These are phyloP conservation scores for Sesia apiformis DNA, from an alignment of 2,888 invertebrate species.

Conservation along the genomic window DNA sequence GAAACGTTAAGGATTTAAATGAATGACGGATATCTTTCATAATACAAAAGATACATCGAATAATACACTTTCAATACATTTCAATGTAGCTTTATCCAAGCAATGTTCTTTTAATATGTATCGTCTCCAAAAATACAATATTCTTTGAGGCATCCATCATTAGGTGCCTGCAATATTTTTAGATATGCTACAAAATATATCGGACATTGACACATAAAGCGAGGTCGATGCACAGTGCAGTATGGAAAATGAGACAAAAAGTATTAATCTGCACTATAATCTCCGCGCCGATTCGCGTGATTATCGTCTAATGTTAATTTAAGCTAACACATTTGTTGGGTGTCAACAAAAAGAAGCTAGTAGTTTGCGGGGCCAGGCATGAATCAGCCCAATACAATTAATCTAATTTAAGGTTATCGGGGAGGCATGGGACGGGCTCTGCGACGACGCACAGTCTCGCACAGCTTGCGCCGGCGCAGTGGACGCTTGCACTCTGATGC, in stretches of 20 bases:
- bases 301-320: conserved; percentile 41
- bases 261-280: background rate
- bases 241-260: background rate
- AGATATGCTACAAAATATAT: conserved; percentile 4
- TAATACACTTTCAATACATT: too few relatives aligned
- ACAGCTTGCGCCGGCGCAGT: conserved; percentile 42
- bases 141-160: conserved; percentile 1
- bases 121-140: conserved; percentile 1
- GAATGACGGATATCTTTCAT: too few relatives aligned
- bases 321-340: conserved; percentile 54
- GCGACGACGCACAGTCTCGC: conserved; percentile 68
- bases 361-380: conserved; percentile 46
- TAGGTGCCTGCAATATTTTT: conserved; percentile 5
- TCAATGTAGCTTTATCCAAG: background rate
- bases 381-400: conserved; percentile 72
- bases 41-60: too few relatives aligned
- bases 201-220: conserved; percentile 3
- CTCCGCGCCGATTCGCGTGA: background rate
- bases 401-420: conserved; percentile 72
- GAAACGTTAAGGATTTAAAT: too few relatives aligned
- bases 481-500: conserved; percentile 27
- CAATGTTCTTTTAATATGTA: background rate
- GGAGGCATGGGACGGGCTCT: conserved; percentile 51
- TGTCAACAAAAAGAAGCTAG: conserved; percentile 44
- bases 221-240: background rate